Conservation (phyloP, 30 jellyfish, hydroid and myxozoan species). For the Turritopsis dohrnii region DNA sequence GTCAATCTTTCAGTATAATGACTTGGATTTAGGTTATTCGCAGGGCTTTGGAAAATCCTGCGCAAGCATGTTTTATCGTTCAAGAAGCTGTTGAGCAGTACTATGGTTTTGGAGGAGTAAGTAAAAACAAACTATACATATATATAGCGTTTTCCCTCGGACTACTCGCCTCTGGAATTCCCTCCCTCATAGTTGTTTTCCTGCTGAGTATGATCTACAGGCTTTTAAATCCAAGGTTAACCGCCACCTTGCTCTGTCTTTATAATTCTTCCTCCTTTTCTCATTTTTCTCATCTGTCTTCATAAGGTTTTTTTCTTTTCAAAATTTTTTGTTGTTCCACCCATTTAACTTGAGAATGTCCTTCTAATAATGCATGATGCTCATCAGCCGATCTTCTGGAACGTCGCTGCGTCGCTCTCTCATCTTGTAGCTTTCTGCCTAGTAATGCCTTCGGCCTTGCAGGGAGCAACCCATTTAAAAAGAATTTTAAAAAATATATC, state of each 20-base stretch:
- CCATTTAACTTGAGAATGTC: constrained; percentile 69
- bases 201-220: too few relatives aligned
- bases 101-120: constrained; percentile 94
- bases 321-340: constrained; percentile 72
- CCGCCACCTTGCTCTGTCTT: too few relatives aligned
- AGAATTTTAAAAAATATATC: too few relatives aligned
- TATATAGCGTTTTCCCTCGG: not conserved
- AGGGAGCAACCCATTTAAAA: too few relatives aligned
- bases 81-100: constrained; percentile 66
- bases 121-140: not conserved
- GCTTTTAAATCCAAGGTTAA: too few relatives aligned
- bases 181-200: not conserved
- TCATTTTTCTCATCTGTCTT: too few relatives aligned
- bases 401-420: too few relatives aligned
- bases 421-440: too few relatives aligned
- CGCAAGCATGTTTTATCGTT: constrained; percentile 52
- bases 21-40: constrained; percentile 39
- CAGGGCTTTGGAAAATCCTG: constrained; percentile 66
- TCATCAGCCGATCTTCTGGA: constrained; percentile 62
- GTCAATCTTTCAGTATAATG: not conserved
- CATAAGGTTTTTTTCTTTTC: constrained; percentile 57
- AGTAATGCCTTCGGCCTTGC: too few relatives aligned
- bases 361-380: constrained; percentile 46
- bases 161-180: not conserved
- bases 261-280: too few relatives aligned